A percentile compares a stretch with the other conserved stretches of the same genome.
phyloP scores from a whole-genome alignment of 2,888 invertebrate genomes.

The Xylocampa areola region DNA sequence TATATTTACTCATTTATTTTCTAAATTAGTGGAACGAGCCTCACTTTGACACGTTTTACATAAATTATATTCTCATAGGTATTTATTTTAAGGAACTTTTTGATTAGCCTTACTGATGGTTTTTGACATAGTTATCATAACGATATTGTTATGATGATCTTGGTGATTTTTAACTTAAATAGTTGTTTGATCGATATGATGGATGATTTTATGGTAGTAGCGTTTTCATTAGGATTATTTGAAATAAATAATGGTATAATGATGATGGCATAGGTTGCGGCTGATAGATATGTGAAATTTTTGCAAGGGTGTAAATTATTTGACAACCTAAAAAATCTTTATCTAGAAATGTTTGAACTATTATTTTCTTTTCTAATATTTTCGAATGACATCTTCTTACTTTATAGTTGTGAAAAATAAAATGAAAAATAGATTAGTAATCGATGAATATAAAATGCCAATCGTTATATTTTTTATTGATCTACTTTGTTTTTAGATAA shows the following conservation, averaged over 20 bases:
- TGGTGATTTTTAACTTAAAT: conserved; percentile 29
- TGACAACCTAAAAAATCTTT: too few relatives aligned
- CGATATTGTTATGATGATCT: conserved; percentile 38
- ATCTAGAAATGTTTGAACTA: too few relatives aligned
- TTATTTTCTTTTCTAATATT: too few relatives aligned
- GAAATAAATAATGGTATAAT: conserved; percentile 43
- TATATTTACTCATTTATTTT: conserved; percentile 46
- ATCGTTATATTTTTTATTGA: too few relatives aligned
- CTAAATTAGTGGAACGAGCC: conserved; percentile 27
- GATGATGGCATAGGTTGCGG: conserved; percentile 24
- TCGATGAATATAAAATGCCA: too few relatives aligned
- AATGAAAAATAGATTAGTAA: too few relatives aligned
- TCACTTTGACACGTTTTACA: conserved; percentile 19
- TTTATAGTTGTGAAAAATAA: too few relatives aligned
- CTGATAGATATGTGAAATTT: conserved; percentile 13
- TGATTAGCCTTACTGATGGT: conserved; percentile 18
- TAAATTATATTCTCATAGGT: conserved; percentile 7
- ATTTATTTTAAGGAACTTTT: conserved; percentile 17
- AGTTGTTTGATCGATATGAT: conserved; percentile 31
- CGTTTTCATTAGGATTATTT: conserved; percentile 37
- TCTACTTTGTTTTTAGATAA: too few relatives aligned
- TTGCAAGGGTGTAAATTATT: neutral
- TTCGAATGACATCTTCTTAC: too few relatives aligned
- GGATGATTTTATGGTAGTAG: conserved; percentile 36
- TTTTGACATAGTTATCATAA: conserved; percentile 30